Percentiles rank a stretch among this genome's conserved stretches.
Conservation (phyloP, 2,113 vertebrate species). For the Myocastor coypus region DNA sequence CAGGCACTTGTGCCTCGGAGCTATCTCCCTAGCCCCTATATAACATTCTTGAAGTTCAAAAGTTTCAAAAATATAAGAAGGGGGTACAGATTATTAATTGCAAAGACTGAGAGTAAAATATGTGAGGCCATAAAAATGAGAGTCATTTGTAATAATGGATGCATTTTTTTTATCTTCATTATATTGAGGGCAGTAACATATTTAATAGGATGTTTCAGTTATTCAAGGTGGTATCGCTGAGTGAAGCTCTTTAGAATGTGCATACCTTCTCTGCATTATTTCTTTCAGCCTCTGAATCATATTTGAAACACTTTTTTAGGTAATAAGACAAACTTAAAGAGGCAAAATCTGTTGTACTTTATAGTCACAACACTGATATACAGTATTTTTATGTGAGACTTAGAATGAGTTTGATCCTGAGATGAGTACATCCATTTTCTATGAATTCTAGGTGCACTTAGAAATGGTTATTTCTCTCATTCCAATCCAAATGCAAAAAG, state of each 20-base stretch:
- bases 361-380: not conserved
- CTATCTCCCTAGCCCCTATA: no score
- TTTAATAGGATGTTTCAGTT: not conserved
- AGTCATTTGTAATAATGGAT: not conserved
- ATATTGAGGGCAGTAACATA: not conserved
- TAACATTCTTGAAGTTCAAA: not conserved
- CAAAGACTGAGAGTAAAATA: not conserved
- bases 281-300: not conserved
- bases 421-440: not conserved
- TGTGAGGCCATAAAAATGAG: not conserved
- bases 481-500: not conserved
- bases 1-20: no score
- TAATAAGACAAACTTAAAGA: not conserved
- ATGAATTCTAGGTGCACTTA: not conserved
- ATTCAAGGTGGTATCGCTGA: not conserved
- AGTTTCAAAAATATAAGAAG: not conserved
- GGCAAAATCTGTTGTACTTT: not conserved
- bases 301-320: not conserved
- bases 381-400: not conserved
- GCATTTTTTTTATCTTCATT: not conserved
- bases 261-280: not conserved
- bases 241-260: not conserved
- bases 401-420: not conserved
- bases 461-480: not conserved
- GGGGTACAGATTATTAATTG: not conserved